Percentiles rank a stretch among this genome's conserved stretches.
These are phyloP conservation scores for Vulpes ferrilata DNA, from an alignment of 2,113 vertebrate species.

Conservation along the genomic window DNA sequence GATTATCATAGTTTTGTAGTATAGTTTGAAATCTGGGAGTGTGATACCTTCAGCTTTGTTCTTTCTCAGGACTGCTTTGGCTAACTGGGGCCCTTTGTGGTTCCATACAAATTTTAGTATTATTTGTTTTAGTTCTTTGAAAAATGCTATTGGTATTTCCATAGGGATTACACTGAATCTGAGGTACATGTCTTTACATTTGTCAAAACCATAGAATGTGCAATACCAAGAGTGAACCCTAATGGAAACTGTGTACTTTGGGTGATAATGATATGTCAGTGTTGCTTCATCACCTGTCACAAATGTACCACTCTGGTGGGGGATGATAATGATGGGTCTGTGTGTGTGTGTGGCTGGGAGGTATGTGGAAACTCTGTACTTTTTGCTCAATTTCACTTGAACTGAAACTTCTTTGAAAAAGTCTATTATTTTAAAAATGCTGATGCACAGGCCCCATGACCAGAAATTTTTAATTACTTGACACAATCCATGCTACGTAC, in stretches of 20 bases:
- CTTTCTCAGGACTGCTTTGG: neutral
- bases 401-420: slow-evolving; percentile 1
- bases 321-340: neutral
- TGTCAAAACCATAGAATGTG: neutral
- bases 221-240: neutral
- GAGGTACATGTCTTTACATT: neutral
- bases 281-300: neutral
- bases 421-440: neutral
- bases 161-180: neutral
- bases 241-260: neutral
- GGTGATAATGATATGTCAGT: neutral
- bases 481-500: neutral
- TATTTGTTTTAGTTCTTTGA: neutral
- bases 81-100: neutral
- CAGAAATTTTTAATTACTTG: neutral
- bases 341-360: too few species aligned
- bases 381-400: neutral
- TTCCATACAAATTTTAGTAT: neutral
- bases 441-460: neutral
- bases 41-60: neutral
- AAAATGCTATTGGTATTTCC: neutral
- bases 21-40: neutral
- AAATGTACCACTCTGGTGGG: neutral
- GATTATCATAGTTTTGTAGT: neutral
- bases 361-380: neutral